Base-by-base conservation (phyloP, 1,140 invertebrate species). In the Neodiprion virginianus region DNA sequence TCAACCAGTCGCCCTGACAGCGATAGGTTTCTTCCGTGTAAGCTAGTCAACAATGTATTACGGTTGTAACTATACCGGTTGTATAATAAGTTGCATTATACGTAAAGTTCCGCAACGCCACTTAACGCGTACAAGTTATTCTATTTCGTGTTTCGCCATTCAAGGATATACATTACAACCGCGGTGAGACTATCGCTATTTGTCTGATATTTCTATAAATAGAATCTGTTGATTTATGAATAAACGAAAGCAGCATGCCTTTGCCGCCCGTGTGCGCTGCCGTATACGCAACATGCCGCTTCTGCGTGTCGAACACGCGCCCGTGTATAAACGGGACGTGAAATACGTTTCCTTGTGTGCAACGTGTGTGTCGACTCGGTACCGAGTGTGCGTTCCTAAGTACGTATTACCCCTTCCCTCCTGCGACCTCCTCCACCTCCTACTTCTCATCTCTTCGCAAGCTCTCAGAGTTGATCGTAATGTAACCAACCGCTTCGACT, bases 141-240 rank as follows among this genome's bases (percentile, higher is more conserved):
- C 28, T 40, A 40, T 40, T 40, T 40, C 28, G 77, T 48, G 76
- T 82, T 84, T 83, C 72, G 75, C 76, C 79, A 80, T 83, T 84
- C 83, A 83, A 83, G 82, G 83, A 82, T 80, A 82, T 77, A 78
- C 65, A 72, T 53, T 28, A 69, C 61, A 40, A 71, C 72, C 73
- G 73, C 48, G 8, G 23, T 68, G 53, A 61, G 78, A 82, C 82
- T 84, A 85, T 86, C 83, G 79, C 82, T 85, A 85, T 86, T 85
- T 85, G 82, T 84, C 83, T 80, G 80, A 69, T 72, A 78, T 71
- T n/a, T 74, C 82, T 86, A 86, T 85, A 85, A 85, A 85, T 84
- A 86, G 82, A 71, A 69, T 71, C 79, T 81, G 84, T 85, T 86
- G 84, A 86, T 86, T 86, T 86, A 85, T 83, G 84, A 85, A 85